Evolutionary conservation across 2,113 vertebrate species (phyloP).

Genomic region (Amphiprion ocellaris): DNA sequence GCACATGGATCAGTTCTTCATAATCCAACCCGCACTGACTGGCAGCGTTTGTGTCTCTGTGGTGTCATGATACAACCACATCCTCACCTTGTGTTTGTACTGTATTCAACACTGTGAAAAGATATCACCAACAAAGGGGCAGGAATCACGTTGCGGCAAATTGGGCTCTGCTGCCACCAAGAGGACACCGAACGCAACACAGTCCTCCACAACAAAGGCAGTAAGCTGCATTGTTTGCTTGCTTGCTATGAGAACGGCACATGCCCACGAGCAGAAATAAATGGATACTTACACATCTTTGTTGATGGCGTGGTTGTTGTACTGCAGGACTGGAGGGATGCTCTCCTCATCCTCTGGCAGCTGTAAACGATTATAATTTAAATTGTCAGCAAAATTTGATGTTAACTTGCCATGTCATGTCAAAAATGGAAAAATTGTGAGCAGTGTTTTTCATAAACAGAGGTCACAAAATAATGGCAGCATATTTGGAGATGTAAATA

Average conservation of each 20-base stretch:
- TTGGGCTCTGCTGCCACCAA: conserved; percentile 72
- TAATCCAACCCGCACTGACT: not conserved
- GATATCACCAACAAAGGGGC: conserved; percentile 30
- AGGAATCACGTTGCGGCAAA: not conserved
- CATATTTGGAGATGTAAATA: not conserved
- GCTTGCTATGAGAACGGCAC: not conserved
- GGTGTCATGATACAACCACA: conserved; percentile 6
- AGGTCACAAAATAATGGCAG: not conserved
- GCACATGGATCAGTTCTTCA: conserved; percentile 16
- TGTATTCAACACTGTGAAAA: conserved; percentile 10
- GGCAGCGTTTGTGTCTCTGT: not conserved
- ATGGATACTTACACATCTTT: conserved; percentile 76
- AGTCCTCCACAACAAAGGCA: conserved; percentile 8
- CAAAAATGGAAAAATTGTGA: not conserved
- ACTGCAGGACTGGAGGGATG: conserved; percentile 69
- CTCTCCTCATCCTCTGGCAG: conserved; percentile 88
- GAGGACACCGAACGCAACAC: conserved; percentile 49
- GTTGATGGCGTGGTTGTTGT: conserved; percentile 84
- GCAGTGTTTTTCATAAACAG: not conserved
- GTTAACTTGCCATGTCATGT: not conserved
- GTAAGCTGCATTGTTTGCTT: not conserved
- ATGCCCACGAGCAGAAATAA: not conserved
- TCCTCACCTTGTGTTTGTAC: conserved; percentile 3
- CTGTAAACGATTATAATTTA: conserved; percentile 69
- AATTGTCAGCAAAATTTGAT: not conserved